Conservation (phyloP, 2,888 invertebrate genomes). For the Ophion obscuratus region DNA sequence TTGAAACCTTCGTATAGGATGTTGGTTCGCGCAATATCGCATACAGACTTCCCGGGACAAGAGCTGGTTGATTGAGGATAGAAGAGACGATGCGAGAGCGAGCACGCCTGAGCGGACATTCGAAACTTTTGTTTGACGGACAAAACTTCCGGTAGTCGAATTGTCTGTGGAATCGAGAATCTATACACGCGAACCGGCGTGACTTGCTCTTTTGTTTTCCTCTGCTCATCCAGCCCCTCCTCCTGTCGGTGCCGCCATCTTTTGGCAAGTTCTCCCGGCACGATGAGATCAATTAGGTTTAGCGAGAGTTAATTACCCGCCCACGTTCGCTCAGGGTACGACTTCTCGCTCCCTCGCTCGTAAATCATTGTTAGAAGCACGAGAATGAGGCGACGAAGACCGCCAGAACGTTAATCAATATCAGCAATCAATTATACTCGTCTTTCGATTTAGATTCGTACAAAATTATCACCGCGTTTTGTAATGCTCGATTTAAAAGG, state of each 20-base stretch:
- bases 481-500: not conserved
- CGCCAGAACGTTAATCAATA: not conserved
- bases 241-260: not conserved
- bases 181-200: slow-evolving; percentile 2
- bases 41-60: not conserved
- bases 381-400: not conserved
- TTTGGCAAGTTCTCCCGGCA: slow-evolving; percentile 11
- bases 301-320: slow-evolving; percentile 20
- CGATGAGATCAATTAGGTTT: slow-evolving; percentile 25
- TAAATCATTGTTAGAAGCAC: not conserved
- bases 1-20: not conserved
- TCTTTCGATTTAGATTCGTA: not conserved
- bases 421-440: not conserved
- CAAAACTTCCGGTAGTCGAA: slow-evolving; percentile 17
- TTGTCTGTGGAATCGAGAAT: slow-evolving; percentile 1
- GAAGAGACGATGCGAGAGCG: not conserved
- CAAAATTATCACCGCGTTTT: not conserved
- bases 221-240: not conserved
- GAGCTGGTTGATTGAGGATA: slow-evolving; percentile 9
- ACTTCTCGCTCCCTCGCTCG: not conserved
- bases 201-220: slow-evolving; percentile 1
- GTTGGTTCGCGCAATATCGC: not conserved
- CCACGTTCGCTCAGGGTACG: not conserved
- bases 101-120: slow-evolving; percentile 2
- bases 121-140: slow-evolving; percentile 18